Percentiles rank a stretch among this genome's conserved stretches.
Evolutionary conservation across 2,888 invertebrate species (phyloP).

Genomic region (Shargacucullia verbasci): DNA sequence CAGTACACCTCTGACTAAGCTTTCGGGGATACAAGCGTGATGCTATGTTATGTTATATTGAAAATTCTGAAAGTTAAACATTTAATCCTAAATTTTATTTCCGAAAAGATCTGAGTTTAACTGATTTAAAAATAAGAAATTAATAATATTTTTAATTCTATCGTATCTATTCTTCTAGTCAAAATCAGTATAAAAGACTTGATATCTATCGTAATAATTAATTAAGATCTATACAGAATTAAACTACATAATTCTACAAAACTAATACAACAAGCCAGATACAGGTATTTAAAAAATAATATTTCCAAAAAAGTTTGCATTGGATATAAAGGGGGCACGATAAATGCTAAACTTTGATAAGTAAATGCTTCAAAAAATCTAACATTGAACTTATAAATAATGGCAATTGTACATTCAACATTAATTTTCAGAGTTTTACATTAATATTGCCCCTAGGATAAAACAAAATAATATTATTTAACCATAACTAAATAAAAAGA

Average conservation of each 20-base stretch:
- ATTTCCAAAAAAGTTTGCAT: too few species aligned
- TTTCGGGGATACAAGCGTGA: too few species aligned
- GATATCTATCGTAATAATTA: slow-evolving; percentile 28
- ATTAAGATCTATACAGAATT: slow-evolving; percentile 27
- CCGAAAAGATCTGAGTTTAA: slow-evolving; percentile 34
- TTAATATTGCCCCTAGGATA: background rate
- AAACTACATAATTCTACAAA: slow-evolving; percentile 24
- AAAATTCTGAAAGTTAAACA: background rate
- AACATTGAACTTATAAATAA: too few species aligned
- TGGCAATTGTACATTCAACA: too few species aligned
- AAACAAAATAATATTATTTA: background rate
- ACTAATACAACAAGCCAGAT: slow-evolving; percentile 3
- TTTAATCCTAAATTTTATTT: background rate
- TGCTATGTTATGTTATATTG: too few species aligned
- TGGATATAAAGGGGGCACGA: too few species aligned
- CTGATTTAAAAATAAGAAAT: slow-evolving; percentile 12
- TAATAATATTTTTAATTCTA: slow-evolving; percentile 23
- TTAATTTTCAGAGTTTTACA: too few species aligned
- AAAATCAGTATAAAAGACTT: slow-evolving; percentile 50
- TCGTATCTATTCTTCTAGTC: slow-evolving; percentile 50
- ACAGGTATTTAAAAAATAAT: slow-evolving; percentile 2
- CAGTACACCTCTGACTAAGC: too few species aligned
- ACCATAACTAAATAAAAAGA: background rate
- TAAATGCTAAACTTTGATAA: too few species aligned
- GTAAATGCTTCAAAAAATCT: too few species aligned